Conservation (phyloP, 2,888 invertebrate genomes). For the Bursaphelenchus okinawaensis region DNA sequence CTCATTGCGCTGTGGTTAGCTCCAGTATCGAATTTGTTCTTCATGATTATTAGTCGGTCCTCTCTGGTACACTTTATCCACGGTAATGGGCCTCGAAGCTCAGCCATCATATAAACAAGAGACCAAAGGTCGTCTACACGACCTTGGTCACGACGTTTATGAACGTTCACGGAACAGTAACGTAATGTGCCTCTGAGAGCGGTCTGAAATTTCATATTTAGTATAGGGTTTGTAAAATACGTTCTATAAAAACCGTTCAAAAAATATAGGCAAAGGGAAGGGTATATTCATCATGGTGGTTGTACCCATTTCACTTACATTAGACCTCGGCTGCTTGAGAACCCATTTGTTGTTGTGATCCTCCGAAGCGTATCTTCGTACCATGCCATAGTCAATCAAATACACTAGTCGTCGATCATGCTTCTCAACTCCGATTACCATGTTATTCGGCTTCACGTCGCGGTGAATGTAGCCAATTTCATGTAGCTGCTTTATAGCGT, state of each 20-base stretch:
- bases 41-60: not conserved
- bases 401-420: conserved; percentile 19
- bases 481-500: conserved; percentile 40
- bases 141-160: conserved; percentile 25
- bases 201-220: conserved; percentile 8
- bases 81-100: conserved; percentile 21
- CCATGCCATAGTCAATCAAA: conserved; percentile 28
- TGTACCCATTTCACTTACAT: not conserved
- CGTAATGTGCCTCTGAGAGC: conserved; percentile 21
- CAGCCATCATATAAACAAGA: conserved; percentile 13
- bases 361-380: conserved; percentile 5
- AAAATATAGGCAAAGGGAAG: no score
- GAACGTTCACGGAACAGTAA: conserved; percentile 27
- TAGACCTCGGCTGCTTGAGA: not conserved
- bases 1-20: not conserved
- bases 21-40: conserved; percentile 18
- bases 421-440: not conserved
- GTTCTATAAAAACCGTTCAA: no score
- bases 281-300: no score
- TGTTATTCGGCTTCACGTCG: conserved; percentile 44
- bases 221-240: no score
- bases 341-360: conserved; percentile 8
- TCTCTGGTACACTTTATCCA: conserved; percentile 12
- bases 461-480: conserved; percentile 32
- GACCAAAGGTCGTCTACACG: conserved; percentile 27